phyloP scores from a whole-genome alignment of 2,797 vertebrate species.

The Limosa lapponica region DNA sequence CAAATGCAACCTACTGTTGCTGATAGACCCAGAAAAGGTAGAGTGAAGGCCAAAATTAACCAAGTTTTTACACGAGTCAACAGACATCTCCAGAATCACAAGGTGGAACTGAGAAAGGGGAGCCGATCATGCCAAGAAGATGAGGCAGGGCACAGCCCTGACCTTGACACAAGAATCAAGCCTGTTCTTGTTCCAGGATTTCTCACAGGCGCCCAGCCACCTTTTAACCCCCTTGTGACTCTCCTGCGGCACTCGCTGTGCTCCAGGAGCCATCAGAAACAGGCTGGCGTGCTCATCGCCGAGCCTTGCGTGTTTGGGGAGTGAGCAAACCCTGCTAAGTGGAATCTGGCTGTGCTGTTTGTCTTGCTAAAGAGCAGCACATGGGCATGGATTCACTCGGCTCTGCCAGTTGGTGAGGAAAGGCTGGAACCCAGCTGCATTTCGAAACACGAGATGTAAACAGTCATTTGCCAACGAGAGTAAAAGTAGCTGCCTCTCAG shows the following conservation, averaged over 20 bases:
- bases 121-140: rapidly evolving
- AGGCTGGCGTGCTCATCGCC: neutral
- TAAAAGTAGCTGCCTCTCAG: constrained; percentile 44
- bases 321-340: constrained; percentile 20
- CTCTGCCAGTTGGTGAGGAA: neutral
- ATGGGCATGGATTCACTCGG: neutral
- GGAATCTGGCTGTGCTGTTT: constrained; percentile 45
- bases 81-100: rapidly evolving
- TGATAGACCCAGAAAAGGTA: neutral
- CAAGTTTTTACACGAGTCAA: neutral
- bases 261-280: rapidly evolving
- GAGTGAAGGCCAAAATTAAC: neutral
- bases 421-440: constrained; percentile 39
- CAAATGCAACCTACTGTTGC: neutral
- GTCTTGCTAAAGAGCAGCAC: constrained; percentile 60
- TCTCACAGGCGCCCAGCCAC: neutral
- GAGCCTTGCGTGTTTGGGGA: constrained; percentile 3
- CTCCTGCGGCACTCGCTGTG: rapidly evolving
- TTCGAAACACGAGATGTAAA: constrained; percentile 39
- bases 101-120: neutral
- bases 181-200: neutral
- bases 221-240: neutral
- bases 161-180: neutral
- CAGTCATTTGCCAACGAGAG: constrained; percentile 6
- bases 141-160: neutral